These are phyloP conservation scores for Microtus oregoni DNA, from an alignment of 2,113 vertebrate genomes.

Conservation along the genomic window DNA sequence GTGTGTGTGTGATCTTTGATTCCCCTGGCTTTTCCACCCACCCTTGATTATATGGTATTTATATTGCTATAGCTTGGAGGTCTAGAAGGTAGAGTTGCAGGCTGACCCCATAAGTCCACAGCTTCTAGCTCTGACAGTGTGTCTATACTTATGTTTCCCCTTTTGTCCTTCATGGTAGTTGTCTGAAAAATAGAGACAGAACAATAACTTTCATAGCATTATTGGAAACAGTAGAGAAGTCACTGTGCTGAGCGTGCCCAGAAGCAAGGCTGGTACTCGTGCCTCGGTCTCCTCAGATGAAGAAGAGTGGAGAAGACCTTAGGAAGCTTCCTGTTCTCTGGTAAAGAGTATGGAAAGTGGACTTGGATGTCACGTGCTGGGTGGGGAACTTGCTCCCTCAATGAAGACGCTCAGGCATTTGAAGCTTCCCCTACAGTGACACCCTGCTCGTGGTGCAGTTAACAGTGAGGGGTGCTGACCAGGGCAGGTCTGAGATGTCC, in stretches of 20 bases:
- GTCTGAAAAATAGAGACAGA: neutral
- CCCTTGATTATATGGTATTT: neutral
- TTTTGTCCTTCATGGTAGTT: neutral
- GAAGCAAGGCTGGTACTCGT: accelerated
- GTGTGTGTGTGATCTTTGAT: neutral
- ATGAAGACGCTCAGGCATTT: neutral
- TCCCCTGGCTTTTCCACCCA: neutral
- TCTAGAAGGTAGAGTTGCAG: too few species aligned
- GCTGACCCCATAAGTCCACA: accelerated
- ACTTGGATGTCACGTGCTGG: accelerated
- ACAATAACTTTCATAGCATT: neutral
- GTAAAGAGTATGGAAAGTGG: neutral
- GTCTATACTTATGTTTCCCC: neutral
- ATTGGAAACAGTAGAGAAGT: neutral
- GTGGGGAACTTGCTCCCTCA: too few species aligned
- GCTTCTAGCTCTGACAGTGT: neutral
- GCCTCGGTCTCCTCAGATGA: neutral
- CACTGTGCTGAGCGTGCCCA: neutral
- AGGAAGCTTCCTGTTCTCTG: neutral
- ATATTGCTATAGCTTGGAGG: too few species aligned
- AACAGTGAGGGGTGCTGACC: neutral
- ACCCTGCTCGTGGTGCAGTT: neutral
- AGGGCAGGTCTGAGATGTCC: neutral
- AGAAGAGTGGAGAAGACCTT: too few species aligned
- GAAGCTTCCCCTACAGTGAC: neutral